These are phyloP conservation scores for Diglossa cyanea DNA, from an alignment of 2,797 vertebrate genomes.

Conservation along the genomic window DNA sequence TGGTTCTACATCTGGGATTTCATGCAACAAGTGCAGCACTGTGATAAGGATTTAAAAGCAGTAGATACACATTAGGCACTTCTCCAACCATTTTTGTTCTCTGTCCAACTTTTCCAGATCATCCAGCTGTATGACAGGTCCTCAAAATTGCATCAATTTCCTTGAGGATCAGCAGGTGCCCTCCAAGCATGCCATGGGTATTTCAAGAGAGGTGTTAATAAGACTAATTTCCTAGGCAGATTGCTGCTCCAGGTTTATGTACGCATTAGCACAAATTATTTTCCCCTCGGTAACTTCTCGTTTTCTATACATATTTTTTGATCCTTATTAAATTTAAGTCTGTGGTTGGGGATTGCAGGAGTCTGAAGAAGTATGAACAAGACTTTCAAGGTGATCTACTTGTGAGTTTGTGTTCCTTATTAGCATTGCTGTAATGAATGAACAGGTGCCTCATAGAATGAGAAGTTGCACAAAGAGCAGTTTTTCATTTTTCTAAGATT, in stretches of 20 bases:
- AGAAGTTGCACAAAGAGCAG: background rate
- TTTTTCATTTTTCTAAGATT: background rate
- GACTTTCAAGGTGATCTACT: background rate
- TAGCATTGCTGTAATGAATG: background rate
- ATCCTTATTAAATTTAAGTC: background rate
- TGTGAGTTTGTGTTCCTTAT: background rate
- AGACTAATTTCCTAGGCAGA: background rate
- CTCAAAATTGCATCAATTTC: background rate
- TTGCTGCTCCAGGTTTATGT: background rate
- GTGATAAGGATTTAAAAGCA: background rate
- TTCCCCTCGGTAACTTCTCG: background rate
- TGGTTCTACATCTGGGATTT: background rate
- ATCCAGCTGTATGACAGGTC: background rate
- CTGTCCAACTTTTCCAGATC: conserved; percentile 11
- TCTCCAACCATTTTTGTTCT: background rate
- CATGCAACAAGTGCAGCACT: background rate
- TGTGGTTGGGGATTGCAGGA: background rate
- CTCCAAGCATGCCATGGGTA: background rate
- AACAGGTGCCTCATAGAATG: background rate
- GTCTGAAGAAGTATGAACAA: background rate
- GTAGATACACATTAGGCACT: background rate
- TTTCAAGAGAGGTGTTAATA: background rate
- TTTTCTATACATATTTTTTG: background rate
- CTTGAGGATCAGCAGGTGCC: background rate
- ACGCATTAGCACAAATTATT: background rate